Percentiles rank a stretch among this genome's conserved stretches.
Conservation (phyloP, 2,113 vertebrate genomes). For the Asarcornis scutulata region DNA sequence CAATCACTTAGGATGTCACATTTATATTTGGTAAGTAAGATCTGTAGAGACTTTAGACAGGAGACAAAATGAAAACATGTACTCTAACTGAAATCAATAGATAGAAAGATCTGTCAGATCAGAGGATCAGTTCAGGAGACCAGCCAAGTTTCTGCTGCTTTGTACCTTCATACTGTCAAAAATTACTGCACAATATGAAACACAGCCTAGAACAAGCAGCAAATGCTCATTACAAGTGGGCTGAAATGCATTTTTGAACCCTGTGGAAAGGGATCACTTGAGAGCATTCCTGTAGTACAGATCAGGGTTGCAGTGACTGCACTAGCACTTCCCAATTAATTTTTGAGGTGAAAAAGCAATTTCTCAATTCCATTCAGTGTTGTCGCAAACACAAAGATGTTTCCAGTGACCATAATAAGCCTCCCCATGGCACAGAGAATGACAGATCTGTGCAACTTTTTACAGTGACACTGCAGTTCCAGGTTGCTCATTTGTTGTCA, state of each 20-base stretch:
- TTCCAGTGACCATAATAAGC: not conserved
- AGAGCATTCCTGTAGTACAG: not conserved
- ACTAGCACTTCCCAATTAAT: not conserved
- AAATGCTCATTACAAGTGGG: not conserved
- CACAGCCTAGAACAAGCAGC: not conserved
- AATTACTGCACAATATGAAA: not conserved
- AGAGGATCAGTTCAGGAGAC: not conserved
- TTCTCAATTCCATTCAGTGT: not conserved
- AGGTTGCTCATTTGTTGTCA: rapidly evolving
- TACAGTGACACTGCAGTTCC: not conserved
- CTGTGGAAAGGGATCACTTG: not conserved
- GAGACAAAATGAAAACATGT: not conserved
- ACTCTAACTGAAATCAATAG: not conserved
- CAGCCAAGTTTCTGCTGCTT: not conserved
- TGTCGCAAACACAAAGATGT: not conserved
- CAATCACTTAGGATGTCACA: not conserved
- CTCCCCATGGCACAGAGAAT: not conserved
- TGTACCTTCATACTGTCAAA: not conserved
- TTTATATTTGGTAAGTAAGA: not conserved
- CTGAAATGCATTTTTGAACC: not conserved
- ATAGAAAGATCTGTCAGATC: not conserved
- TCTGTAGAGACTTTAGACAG: not conserved
- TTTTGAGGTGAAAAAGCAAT: not conserved
- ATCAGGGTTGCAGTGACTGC: not conserved
- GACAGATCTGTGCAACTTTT: not conserved